A percentile compares a stretch with the other conserved stretches of the same genome.
phyloP scores from a whole-genome alignment of 2,113 vertebrate genomes.

The Stigmatopora nigra region DNA sequence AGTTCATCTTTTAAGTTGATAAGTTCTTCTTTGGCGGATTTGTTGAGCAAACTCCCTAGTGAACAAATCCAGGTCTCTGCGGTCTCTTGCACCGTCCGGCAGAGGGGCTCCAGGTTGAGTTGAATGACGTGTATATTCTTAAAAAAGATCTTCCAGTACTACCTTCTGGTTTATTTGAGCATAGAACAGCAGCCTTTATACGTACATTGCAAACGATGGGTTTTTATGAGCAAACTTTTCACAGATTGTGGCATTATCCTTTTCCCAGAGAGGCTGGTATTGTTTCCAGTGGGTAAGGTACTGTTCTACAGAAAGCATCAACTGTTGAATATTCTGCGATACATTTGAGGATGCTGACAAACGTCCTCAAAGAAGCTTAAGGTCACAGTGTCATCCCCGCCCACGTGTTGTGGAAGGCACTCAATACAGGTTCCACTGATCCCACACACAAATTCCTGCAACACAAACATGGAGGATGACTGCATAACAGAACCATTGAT shows the following conservation, averaged over 20 bases:
- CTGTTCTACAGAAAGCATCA: slow-evolving; percentile 69
- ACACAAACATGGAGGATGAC: neutral
- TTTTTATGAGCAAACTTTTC: slow-evolving; percentile 79
- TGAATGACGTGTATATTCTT: slow-evolving; percentile 76
- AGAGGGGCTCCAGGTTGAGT: slow-evolving; percentile 78
- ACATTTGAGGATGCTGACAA: slow-evolving; percentile 71
- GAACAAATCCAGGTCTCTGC: slow-evolving; percentile 78
- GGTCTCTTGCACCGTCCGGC: slow-evolving; percentile 66
- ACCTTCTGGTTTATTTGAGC: slow-evolving; percentile 69
- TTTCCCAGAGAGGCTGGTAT: slow-evolving; percentile 81
- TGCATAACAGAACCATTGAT: neutral
- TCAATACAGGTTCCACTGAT: slow-evolving; percentile 84
- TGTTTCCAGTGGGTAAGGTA: slow-evolving; percentile 77
- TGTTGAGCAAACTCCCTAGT: slow-evolving; percentile 78
- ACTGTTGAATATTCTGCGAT: slow-evolving; percentile 73
- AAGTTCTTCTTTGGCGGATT: slow-evolving; percentile 77
- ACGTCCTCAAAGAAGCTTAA: slow-evolving; percentile 81
- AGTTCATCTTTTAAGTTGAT: slow-evolving; percentile 72
- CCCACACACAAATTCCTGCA: slow-evolving; percentile 85
- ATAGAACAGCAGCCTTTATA: slow-evolving; percentile 82
- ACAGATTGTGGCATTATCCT: slow-evolving; percentile 73
- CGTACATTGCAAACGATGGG: slow-evolving; percentile 75
- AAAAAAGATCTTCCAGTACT: slow-evolving; percentile 58
- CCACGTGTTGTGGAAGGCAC: slow-evolving; percentile 75
- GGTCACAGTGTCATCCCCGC: slow-evolving; percentile 56